Evolutionary conservation across 2,113 vertebrate genomes (phyloP), one percentile per base, ranked within the genome.

Genomic region (Melanocharis versteri): DNA sequence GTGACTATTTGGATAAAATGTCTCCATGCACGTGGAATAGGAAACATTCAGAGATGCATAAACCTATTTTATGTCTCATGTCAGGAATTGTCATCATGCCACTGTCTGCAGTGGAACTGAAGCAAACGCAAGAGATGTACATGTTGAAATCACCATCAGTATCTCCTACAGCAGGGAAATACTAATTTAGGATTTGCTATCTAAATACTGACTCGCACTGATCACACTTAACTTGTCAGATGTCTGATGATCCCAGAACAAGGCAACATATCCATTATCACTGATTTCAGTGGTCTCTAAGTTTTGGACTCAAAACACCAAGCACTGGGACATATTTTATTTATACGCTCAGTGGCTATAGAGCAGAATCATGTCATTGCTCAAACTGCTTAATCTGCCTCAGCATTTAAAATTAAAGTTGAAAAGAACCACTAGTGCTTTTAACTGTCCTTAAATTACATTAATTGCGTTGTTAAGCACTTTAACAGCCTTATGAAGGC

Each of bases 361-460:
- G 54, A 95, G 45, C 84, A 48, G 75, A 61, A 88, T 57, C 65
- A 66, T 48, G 79, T 73, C 90, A 33, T 61, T 83, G 94, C 80
- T 91, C 83, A 89, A 93, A 91, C 75, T 89, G 79, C 86, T 95
- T 92, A 71, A 94, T 94, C 83, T 83, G 93, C 42, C 94, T 85
- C 83, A 80, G 87, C 85, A 85, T 94, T 96, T 96, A 87, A 94
- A 96, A 93, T 86, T 85, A 78, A 87, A 91, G 84, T 93, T 96
- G 93, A 93, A 92, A 96, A 94, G 71, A 96, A 94, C 87, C 87
- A 97, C 78, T 85, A 85, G 64, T 94, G 89, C 91, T 91, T 93
- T 95, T 96, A 96, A 94, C 90, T 90, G 86, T 82, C 91, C 78
- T 95, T 96, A 95, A 96, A 96, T 94, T 93, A 96, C 90, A 92